phyloP scores from a whole-genome alignment of 2,797 vertebrate genomes.

The Artibeus lituratus region DNA sequence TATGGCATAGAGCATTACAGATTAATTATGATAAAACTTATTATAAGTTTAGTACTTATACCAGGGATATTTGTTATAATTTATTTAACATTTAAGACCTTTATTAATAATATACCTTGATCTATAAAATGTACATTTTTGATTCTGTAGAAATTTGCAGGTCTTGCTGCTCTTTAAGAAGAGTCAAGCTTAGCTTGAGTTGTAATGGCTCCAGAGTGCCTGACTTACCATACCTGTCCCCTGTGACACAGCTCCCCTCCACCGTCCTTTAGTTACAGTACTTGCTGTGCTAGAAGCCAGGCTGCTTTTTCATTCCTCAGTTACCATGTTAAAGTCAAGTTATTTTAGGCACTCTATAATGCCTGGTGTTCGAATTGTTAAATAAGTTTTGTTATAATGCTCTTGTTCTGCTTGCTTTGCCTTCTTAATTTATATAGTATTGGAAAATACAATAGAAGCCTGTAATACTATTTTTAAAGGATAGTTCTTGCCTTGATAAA shows the following conservation, averaged over 20 bases:
- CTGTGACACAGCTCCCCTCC: not conserved
- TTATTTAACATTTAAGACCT: not conserved
- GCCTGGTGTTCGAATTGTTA: constrained; percentile 33
- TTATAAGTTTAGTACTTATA: not conserved
- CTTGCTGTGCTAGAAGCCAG: not conserved
- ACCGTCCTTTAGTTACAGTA: not conserved
- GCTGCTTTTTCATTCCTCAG: not conserved
- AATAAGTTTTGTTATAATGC: constrained; percentile 32
- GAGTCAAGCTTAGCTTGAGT: not conserved
- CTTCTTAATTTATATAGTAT: constrained; percentile 41
- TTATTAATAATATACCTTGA: not conserved
- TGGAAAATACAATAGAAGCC: constrained; percentile 27
- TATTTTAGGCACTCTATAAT: not conserved
- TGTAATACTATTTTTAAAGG: constrained; percentile 9
- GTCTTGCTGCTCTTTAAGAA: not conserved
- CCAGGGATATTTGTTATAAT: not conserved
- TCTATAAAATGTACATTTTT: not conserved
- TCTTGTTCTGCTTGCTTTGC: constrained; percentile 28
- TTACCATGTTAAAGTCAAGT: not conserved
- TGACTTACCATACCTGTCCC: not conserved
- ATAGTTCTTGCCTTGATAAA: constrained; percentile 21
- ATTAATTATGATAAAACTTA: not conserved
- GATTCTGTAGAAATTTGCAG: not conserved
- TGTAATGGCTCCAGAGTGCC: not conserved
- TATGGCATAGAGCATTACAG: not conserved